Conservation (phyloP, 2,797 vertebrate species). For the Notolepis coatsorum region DNA sequence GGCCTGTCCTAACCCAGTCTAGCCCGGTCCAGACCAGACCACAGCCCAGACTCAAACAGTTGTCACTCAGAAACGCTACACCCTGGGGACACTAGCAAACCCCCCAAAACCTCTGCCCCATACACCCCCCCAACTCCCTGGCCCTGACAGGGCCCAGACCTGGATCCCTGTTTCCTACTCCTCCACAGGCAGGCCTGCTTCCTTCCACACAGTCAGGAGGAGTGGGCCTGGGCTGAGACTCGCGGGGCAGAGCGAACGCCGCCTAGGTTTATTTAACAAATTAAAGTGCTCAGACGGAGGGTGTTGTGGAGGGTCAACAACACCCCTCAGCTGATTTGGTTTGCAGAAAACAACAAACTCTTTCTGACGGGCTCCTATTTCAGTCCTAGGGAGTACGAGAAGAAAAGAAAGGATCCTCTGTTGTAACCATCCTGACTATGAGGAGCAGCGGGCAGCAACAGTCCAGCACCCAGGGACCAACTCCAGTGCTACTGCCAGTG, state of each 20-base stretch:
- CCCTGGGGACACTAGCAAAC: slow-evolving; percentile 61
- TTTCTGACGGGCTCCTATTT: not conserved
- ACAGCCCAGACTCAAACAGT: slow-evolving; percentile 65
- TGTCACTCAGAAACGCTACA: slow-evolving; percentile 72
- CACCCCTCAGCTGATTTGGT: slow-evolving; percentile 26
- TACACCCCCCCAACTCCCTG: slow-evolving; percentile 18
- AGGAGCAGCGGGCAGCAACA: too few species aligned
- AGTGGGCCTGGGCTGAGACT: slow-evolving; percentile 53
- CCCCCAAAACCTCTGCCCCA: slow-evolving; percentile 41
- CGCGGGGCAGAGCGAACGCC: slow-evolving; percentile 50
- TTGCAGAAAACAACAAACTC: slow-evolving; percentile 32
- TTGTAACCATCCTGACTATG: too few species aligned
- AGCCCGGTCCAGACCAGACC: slow-evolving; percentile 39
- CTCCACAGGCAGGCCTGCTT: slow-evolving; percentile 57
- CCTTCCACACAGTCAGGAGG: slow-evolving; percentile 70
- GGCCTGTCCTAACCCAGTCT: slow-evolving; percentile 54
- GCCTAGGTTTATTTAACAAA: slow-evolving; percentile 75
- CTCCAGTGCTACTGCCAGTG: too few species aligned
- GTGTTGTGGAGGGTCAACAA: slow-evolving; percentile 41
- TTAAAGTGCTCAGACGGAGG: slow-evolving; percentile 67
- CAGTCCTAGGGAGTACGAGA: not conserved
- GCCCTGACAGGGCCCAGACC: slow-evolving; percentile 71
- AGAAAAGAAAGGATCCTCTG: too few species aligned
- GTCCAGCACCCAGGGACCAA: too few species aligned
- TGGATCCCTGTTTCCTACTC: slow-evolving; percentile 60